Evolutionary conservation across 2,113 vertebrate genomes (phyloP).

Genomic region (Sylvietta virens): DNA sequence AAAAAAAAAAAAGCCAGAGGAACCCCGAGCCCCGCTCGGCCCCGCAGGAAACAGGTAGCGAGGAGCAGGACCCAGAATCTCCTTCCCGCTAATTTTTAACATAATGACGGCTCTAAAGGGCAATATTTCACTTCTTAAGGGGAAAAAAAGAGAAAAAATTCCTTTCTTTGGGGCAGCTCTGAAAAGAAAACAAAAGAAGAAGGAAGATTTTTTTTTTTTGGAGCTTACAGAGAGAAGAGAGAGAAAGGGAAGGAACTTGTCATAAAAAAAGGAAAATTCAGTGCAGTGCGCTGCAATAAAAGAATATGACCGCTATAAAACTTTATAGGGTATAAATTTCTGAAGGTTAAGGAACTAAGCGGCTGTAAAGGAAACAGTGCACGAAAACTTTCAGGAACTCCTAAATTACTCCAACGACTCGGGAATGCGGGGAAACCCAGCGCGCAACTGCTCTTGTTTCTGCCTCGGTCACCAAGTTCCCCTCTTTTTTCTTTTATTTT

Average conservation of each 20-base stretch:
- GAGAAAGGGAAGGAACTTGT: constrained; percentile 77
- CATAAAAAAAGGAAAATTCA: constrained; percentile 86
- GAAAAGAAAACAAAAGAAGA: constrained; percentile 50
- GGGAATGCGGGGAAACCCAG: constrained; percentile 24
- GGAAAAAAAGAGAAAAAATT: neutral
- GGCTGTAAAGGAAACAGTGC: constrained; percentile 96
- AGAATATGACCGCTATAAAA: constrained; percentile 99
- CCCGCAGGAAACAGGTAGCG: neutral
- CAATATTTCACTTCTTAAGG: neutral
- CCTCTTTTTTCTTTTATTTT: no score
- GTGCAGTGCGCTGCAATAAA: constrained; percentile 91
- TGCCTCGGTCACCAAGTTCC: neutral
- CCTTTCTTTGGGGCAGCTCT: constrained; percentile 11
- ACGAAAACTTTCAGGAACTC: constrained; percentile 79
- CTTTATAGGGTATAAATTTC: constrained; percentile 99
- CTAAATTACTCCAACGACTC: constrained; percentile 66
- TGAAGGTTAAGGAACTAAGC: constrained; percentile 99
- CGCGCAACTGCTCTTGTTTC: neutral
- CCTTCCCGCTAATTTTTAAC: constrained; percentile 7
- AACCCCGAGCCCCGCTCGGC: neutral
- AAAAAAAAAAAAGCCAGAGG: neutral
- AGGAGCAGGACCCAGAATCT: neutral
- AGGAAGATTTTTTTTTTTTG: constrained; percentile 13
- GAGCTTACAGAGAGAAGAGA: constrained; percentile 45
- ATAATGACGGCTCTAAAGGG: neutral